Percentiles rank a stretch among this genome's conserved stretches.
Conservation (phyloP, 35 echinoderm and acorn worm species). For the Amphiura filiformis region DNA sequence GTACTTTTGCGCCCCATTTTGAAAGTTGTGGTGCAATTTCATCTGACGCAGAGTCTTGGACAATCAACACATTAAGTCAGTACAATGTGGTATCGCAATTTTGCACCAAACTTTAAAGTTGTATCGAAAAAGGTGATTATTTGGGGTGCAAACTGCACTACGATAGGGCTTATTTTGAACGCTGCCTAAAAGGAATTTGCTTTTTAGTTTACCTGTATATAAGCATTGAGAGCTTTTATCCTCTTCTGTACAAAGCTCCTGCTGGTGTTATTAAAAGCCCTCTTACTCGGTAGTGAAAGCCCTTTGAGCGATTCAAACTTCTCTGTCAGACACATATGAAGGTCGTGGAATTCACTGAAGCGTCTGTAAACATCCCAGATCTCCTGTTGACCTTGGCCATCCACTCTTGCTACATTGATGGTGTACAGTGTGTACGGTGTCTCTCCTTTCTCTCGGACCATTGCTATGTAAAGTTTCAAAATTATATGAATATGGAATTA, state of each 20-base stretch:
- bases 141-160: no score
- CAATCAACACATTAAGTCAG: no score
- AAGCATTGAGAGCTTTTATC: constrained; percentile 67
- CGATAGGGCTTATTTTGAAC: no score
- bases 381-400: constrained; percentile 57
- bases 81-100: no score
- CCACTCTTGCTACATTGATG: constrained; percentile 78
- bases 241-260: constrained; percentile 84
- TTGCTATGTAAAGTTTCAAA: constrained; percentile 62
- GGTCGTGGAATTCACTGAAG: constrained; percentile 97
- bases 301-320: constrained; percentile 59
- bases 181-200: no score
- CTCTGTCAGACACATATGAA: constrained; percentile 81
- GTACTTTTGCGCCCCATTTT: no score
- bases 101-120: no score
- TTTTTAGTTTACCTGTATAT: constrained; percentile 91
- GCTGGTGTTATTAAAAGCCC: constrained; percentile 75
- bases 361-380: constrained; percentile 89
- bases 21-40: no score
- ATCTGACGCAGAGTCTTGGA: no score
- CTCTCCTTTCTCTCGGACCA: constrained; percentile 78
- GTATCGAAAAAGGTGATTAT: no score
- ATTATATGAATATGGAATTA: background rate
- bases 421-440: constrained; percentile 73
- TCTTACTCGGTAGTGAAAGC: constrained; percentile 75